These are phyloP conservation scores for Leptinotarsa peninsularis DNA, from an alignment of 2,888 invertebrate genomes.

Conservation along the genomic window DNA sequence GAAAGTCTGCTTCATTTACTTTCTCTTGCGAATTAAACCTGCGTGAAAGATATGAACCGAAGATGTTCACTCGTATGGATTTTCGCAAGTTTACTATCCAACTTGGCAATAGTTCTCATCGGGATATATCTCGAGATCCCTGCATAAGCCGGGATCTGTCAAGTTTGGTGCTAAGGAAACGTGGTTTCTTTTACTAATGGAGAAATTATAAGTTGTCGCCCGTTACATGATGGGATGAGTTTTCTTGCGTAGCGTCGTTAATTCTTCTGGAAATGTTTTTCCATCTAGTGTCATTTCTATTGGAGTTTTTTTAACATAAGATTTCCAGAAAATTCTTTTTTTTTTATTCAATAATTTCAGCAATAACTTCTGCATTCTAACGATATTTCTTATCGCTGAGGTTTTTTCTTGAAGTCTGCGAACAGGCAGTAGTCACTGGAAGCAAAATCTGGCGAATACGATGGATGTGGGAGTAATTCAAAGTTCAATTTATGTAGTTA, in stretches of 20 bases:
- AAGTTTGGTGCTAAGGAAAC: slow-evolving; percentile 42
- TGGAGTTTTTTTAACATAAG: too few species aligned
- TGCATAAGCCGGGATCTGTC: slow-evolving; percentile 47
- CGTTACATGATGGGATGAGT: neutral
- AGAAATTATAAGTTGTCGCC: slow-evolving; percentile 51
- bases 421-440: too few species aligned
- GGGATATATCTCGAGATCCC: slow-evolving; percentile 33
- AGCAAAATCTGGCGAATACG: too few species aligned
- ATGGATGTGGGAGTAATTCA: too few species aligned
- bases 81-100: slow-evolving; percentile 63
- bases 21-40: slow-evolving; percentile 60
- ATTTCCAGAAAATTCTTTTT: too few species aligned
- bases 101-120: slow-evolving; percentile 56
- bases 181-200: slow-evolving; percentile 53
- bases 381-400: too few species aligned
- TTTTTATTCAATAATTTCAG: too few species aligned
- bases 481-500: too few species aligned
- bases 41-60: slow-evolving; percentile 65
- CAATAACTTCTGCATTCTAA: too few species aligned
- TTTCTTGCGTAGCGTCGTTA: neutral
- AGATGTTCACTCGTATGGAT: slow-evolving; percentile 64
- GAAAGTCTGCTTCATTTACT: slow-evolving; percentile 62
- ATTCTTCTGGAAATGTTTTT: neutral
- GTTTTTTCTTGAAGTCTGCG: too few species aligned
- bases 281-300: too few species aligned